phyloP scores from a whole-genome alignment of 2,113 vertebrate genomes.

The Protomyctophum bolini region DNA sequence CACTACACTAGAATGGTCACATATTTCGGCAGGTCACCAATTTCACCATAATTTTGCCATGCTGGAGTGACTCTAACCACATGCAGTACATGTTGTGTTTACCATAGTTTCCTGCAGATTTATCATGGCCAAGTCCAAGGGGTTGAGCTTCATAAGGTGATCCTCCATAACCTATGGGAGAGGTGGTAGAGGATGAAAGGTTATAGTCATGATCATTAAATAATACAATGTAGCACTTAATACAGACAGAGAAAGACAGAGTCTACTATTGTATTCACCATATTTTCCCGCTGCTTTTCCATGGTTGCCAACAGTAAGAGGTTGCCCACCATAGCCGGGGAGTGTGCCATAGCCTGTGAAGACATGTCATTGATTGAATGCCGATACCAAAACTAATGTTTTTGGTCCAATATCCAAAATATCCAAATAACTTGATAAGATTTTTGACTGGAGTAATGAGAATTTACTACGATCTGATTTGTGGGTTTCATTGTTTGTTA shows the following conservation, averaged over 20 bases:
- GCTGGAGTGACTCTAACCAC: too few species aligned
- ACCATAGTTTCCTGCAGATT: slow-evolving; percentile 62
- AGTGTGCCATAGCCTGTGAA: slow-evolving; percentile 54
- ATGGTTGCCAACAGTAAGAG: slow-evolving; percentile 39
- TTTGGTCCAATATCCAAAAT: too few species aligned
- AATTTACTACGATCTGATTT: too few species aligned
- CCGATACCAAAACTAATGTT: too few species aligned
- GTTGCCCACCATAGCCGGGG: slow-evolving; percentile 40
- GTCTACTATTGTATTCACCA: slow-evolving; percentile 26
- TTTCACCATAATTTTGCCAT: too few species aligned
- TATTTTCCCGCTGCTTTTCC: slow-evolving; percentile 57
- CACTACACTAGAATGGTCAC: too few species aligned
- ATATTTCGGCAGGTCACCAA: too few species aligned
- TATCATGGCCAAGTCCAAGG: slow-evolving; percentile 47
- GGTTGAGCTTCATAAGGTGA: slow-evolving; percentile 68
- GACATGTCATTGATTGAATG: background rate
- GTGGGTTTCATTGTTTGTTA: too few species aligned
- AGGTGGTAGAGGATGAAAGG: background rate
- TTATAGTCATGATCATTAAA: too few species aligned
- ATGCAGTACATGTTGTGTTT: slow-evolving; percentile 4
- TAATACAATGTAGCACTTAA: background rate
- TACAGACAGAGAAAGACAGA: background rate
- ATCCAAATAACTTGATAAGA: too few species aligned
- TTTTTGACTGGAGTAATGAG: too few species aligned
- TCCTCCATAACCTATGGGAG: slow-evolving; percentile 59